Percentiles rank a stretch among this genome's conserved stretches.
These are phyloP conservation scores for Mactromeris polynyma DNA, from an alignment of 2,888 invertebrate genomes.

Conservation along the genomic window DNA sequence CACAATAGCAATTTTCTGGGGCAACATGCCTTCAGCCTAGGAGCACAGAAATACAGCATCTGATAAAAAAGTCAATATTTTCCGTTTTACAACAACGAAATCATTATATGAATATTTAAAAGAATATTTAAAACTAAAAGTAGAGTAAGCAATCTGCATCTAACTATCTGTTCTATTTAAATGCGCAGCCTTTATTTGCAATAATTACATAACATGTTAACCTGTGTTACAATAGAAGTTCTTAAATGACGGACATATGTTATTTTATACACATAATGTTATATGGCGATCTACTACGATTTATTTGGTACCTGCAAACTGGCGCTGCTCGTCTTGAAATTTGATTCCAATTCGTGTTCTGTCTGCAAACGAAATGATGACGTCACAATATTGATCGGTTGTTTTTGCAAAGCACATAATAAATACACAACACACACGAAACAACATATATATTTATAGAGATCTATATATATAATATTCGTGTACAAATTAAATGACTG, in stretches of 20 bases:
- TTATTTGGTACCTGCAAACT: conserved; percentile 61
- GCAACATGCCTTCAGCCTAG: too few relatives aligned
- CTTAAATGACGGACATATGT: not conserved
- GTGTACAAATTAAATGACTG: not conserved
- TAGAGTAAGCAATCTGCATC: not conserved
- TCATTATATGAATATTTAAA: not conserved
- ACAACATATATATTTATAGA: not conserved
- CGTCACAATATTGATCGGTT: conserved; percentile 19
- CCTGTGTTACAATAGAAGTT: not conserved
- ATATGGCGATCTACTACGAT: not conserved
- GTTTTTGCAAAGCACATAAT: not conserved
- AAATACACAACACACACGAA: conserved; percentile 6
- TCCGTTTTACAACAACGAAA: not conserved
- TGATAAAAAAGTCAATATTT: not conserved
- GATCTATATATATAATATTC: too few relatives aligned
- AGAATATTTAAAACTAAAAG: not conserved
- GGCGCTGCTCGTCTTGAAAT: conserved; percentile 62
- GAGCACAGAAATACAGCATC: too few relatives aligned
- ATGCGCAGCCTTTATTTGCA: not conserved
- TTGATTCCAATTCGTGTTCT: conserved; percentile 52
- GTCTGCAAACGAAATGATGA: conserved; percentile 49
- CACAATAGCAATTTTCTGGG: too few relatives aligned
- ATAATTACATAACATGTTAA: not conserved
- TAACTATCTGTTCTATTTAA: not conserved
- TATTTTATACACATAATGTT: not conserved